Evolutionary conservation across 2,113 vertebrate genomes (phyloP).

Genomic region (Rattus norvegicus): DNA sequence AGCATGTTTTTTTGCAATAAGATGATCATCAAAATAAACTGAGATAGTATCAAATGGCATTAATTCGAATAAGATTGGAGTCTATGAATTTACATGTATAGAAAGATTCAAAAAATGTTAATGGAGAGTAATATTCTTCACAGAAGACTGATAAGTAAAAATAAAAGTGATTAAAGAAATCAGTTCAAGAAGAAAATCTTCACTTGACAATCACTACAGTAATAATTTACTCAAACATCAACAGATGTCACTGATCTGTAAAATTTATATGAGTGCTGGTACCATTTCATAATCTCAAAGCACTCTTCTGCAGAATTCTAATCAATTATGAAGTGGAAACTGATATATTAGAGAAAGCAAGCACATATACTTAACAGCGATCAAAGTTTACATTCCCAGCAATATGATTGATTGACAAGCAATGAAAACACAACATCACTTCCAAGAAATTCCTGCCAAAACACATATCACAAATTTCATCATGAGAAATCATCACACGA

Average conservation of each 20-base stretch:
- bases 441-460: conserved; percentile 49
- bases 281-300: conserved; percentile 13
- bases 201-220: not conserved
- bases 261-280: not conserved
- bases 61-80: not conserved
- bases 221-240: conserved; percentile 38
- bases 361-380: not conserved
- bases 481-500: not conserved
- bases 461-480: not conserved
- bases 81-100: not conserved
- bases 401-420: not conserved
- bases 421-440: not conserved
- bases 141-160: not conserved
- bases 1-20: not conserved
- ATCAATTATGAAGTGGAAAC: not conserved
- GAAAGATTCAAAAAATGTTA: not conserved
- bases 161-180: not conserved
- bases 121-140: not conserved
- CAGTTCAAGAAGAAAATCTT: not conserved
- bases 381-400: not conserved
- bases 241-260: not conserved
- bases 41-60: not conserved
- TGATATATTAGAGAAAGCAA: not conserved
- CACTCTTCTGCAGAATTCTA: not conserved
- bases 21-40: not conserved